Base-by-base conservation (phyloP, 2,113 vertebrate genomes). In the Lontra canadensis region DNA sequence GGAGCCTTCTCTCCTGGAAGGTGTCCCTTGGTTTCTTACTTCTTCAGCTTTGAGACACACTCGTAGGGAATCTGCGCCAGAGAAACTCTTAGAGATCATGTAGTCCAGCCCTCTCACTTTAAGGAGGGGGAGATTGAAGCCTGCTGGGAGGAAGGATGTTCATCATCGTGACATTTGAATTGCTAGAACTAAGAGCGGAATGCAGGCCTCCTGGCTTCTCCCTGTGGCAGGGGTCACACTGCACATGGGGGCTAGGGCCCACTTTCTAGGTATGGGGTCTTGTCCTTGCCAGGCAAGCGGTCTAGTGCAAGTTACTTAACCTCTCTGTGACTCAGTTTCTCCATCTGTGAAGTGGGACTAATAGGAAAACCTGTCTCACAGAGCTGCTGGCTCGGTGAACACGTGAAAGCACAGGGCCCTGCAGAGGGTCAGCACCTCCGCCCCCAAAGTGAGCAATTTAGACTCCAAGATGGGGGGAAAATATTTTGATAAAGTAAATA, bases 401-500 rank as follows among this genome's bases (percentile, higher is more conserved):
- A 23, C 4, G 29, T 63, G 31, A 23, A 88, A 74, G 18, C 67
- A 65, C 59, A 47, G 23, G 21, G 31, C 55, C 36, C 18, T 29
- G 17, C 29, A 83, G 36, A 52, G 67, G 21, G 73, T 47, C 34
- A 79, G 39, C 15, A 57, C 26, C 36, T 20, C 49, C 0, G 29
- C 1, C 63, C 47, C 13, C 29, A 59, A 73, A 93, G 55, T 74
- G 67, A 25, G 34, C 26, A 44, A 34, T 73, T 55, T 93, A 73
- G 15, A 26, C 31, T 61, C 18, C 5, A 34, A 93, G 26, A 31
- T 7, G 74, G 52, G 73, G 67, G 59, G 25, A 18, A 95, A 88
- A 89, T 67, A 89, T 79, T 97, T 92, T 29, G 86, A 74, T 59
- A 2, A 94, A 95, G 42, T 67, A 76, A 95, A 55, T 61, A 79